Base-by-base conservation (phyloP, 2,888 invertebrate genomes). In the Meghimatium bilineatum region DNA sequence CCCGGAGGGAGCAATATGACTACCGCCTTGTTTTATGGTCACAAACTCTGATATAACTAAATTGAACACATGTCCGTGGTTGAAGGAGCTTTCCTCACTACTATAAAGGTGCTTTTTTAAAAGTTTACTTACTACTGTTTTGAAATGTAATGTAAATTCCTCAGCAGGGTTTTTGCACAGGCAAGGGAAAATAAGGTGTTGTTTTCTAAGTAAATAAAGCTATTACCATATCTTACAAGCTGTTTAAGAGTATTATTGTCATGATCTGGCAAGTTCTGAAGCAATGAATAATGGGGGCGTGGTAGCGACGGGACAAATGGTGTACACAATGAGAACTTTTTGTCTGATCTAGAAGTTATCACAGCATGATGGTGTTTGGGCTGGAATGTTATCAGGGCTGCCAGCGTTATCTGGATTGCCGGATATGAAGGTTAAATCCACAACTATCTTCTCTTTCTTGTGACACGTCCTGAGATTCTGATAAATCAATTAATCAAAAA, bases 321-420 rank as follows among this genome's bases (percentile, higher is more conserved):
- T n/a, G 8, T 63, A 23, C 6, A 63, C 23, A n/a, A 63, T n/a
- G 60, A 63, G 60, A 6, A 63, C 60, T 63, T n/a, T n/a, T 32
- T 66, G 66, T 66, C 63, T 63, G 29, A 63, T 63, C 63, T 63
- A 63, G 63, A 63, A n/a, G n/a, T 63, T 63, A 44, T n/a, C 63
- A 17, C 66, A 14, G 66, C 2, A 12, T 66, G 32, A 66, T 32
- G 29, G 17, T 5, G 66, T 66, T 66, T 29, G 29, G 66, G 1
- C 66, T 32, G 12, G 14, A 14, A 66, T 29, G 32, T 66, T 66
- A 17, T 66, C 32, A 17, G 17, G 23, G 17, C 32, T 32, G 12
- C 66, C 14, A 66, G 66, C 29, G 66, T 32, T 66, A 66, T 66
- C 17, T 32, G 29, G 32, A 66, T 63, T 6, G 29, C 5, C 26